phyloP scores from a whole-genome alignment of 2,888 invertebrate species.

The Drosophila mayaguana region DNA sequence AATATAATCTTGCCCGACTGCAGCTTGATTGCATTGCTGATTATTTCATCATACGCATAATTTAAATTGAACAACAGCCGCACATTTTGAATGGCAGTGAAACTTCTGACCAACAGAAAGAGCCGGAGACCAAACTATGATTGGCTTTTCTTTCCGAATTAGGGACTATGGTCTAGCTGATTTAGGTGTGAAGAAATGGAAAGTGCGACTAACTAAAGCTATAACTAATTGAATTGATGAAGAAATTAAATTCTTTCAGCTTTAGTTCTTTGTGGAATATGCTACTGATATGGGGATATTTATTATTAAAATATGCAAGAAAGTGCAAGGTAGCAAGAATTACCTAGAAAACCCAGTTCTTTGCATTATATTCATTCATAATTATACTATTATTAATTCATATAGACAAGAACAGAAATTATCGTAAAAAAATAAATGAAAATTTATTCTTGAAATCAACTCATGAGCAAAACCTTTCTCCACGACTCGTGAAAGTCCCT shows the following conservation, averaged over 20 bases:
- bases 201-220: constrained; percentile 37
- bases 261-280: no score
- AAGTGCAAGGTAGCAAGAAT: no score
- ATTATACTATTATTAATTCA: no score
- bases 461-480: no score
- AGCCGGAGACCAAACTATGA: constrained; percentile 52
- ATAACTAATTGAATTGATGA: neutral
- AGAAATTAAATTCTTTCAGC: neutral
- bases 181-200: constrained; percentile 48
- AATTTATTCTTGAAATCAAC: no score
- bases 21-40: constrained; percentile 76
- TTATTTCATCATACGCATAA: constrained; percentile 80
- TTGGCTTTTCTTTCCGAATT: constrained; percentile 49
- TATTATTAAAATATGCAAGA: no score
- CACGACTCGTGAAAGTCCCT: no score
- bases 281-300: no score
- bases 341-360: no score
- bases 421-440: no score
- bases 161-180: constrained; percentile 16
- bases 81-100: constrained; percentile 47
- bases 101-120: constrained; percentile 42
- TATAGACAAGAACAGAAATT: no score
- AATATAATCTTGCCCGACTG: constrained; percentile 63
- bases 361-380: no score
- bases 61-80: constrained; percentile 67